Conservation (phyloP, 2,113 vertebrate genomes). For the Anser cygnoides region DNA sequence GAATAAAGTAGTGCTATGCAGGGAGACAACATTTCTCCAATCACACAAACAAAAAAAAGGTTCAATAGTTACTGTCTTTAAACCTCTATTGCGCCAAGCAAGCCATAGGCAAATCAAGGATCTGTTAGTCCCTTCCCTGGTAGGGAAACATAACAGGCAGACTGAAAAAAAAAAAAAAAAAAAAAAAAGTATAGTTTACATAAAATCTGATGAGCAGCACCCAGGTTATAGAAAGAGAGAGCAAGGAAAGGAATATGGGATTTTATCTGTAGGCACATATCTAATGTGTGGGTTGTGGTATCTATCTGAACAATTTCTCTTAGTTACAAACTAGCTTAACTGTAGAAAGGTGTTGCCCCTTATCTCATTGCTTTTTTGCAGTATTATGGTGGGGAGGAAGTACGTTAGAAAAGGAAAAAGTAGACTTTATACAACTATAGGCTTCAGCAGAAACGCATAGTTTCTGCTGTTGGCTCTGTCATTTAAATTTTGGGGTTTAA, state of each 20-base stretch:
- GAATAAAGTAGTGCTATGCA: background rate
- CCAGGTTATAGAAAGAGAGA: background rate
- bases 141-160: background rate
- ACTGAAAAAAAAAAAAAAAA: no score
- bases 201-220: background rate
- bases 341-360: background rate
- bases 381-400: background rate
- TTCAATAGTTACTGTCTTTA: background rate
- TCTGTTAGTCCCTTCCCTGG: background rate
- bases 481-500: background rate
- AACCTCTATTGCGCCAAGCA: background rate
- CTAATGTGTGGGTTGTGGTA: background rate
- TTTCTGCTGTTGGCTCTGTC: background rate
- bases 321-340: background rate
- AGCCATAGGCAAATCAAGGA: background rate
- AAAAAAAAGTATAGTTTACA: accelerated
- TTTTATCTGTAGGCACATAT: background rate
- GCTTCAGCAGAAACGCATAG: background rate
- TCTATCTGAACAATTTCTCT: background rate
- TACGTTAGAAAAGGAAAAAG: background rate
- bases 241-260: background rate
- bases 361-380: background rate
- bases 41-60: background rate
- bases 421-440: background rate
- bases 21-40: background rate